phyloP scores from a whole-genome alignment of 2,797 vertebrate species.

The Xerus rutilus region DNA sequence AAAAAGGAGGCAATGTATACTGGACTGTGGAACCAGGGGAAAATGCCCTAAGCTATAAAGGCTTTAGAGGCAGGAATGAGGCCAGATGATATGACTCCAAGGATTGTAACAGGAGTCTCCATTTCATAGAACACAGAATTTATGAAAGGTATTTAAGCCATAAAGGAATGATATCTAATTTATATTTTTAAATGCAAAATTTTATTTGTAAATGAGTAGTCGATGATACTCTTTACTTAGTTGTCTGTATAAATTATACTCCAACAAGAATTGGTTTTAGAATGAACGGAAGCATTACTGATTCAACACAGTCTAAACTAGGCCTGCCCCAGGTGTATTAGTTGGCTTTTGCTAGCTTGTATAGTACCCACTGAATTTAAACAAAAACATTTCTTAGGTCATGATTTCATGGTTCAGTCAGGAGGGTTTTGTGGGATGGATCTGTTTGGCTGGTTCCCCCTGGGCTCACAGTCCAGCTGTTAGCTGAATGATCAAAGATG shows the following conservation, averaged over 20 bases:
- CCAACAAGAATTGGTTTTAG: not conserved
- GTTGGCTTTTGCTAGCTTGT: not conserved
- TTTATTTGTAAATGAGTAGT: not conserved
- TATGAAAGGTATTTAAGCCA: not conserved
- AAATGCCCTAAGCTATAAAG: not conserved
- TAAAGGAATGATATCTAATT: not conserved
- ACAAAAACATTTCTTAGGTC: not conserved
- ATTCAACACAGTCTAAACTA: not conserved
- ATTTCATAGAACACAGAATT: conserved; percentile 8
- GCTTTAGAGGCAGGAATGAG: not conserved
- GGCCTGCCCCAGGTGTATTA: not conserved
- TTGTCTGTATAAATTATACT: not conserved
- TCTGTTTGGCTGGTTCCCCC: not conserved
- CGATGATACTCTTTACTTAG: not conserved
- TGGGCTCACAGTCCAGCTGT: not conserved
- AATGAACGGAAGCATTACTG: not conserved
- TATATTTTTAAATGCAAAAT: conserved; percentile 27
- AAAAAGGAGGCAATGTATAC: not conserved
- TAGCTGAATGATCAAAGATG: not conserved
- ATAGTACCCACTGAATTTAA: not conserved
- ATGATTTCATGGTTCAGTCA: not conserved
- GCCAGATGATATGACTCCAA: not conserved
- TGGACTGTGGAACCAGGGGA: not conserved
- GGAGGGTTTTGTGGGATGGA: not conserved
- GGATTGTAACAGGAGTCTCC: not conserved